A percentile compares a stretch with the other conserved stretches of the same genome.
These are phyloP conservation scores for Erannis defoliaria DNA, from an alignment of 2,888 invertebrate genomes.

Conservation along the genomic window DNA sequence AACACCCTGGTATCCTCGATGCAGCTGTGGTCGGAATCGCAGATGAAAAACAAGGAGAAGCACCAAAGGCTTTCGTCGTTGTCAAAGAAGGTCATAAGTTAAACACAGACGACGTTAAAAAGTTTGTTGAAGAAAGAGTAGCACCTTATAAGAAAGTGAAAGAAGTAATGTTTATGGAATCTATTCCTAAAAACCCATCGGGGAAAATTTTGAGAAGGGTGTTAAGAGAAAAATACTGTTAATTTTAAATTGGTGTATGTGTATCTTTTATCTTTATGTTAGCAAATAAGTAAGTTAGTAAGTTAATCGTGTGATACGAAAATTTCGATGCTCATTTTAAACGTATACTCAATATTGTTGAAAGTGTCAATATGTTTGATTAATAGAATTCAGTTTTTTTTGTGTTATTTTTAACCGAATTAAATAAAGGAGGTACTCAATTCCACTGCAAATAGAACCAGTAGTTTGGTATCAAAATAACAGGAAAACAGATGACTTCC, in stretches of 20 bases:
- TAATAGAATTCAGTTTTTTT: no score
- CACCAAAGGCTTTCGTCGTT: conserved; percentile 91
- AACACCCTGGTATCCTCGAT: conserved; percentile 91
- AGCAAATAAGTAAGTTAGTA: no score
- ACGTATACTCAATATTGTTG: no score
- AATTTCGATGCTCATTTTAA: no score
- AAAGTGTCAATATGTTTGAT: no score
- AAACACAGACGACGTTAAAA: conserved; percentile 84
- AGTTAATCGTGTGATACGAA: neutral
- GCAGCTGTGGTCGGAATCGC: conserved; percentile 93
- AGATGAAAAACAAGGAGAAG: conserved; percentile 89
- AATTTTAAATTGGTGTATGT: neutral
- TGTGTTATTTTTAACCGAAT: no score
- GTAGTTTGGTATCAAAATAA: no score
- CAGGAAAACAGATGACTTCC: no score
- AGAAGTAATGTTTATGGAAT: conserved; percentile 88
- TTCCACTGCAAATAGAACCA: no score
- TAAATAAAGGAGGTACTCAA: no score
- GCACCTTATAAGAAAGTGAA: conserved; percentile 90
- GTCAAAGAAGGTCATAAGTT: conserved; percentile 75
- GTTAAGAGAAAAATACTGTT: conserved; percentile 72
- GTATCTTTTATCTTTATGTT: no score
- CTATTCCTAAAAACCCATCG: conserved; percentile 90
- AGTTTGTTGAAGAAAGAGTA: conserved; percentile 89
- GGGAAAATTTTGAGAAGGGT: conserved; percentile 91